Evolutionary conservation across 2,113 vertebrate species (phyloP).

Genomic region (Rhabdomys dilectus): DNA sequence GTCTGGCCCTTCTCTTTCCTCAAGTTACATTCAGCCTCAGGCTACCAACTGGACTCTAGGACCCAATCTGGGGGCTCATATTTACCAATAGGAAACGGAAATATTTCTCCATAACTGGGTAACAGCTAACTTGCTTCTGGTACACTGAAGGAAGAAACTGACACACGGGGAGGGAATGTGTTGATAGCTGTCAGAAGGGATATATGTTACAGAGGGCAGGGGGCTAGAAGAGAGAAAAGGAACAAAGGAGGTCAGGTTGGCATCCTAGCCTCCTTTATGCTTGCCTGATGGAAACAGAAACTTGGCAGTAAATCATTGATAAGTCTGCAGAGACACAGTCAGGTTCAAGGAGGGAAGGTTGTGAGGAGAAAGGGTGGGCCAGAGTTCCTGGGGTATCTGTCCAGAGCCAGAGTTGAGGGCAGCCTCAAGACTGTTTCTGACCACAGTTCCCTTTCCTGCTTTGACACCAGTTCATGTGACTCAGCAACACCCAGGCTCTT

Average conservation of each 20-base stretch:
- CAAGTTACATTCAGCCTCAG: background rate
- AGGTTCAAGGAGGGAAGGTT: background rate
- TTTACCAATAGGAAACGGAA: background rate
- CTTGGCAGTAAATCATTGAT: slow-evolving; percentile 31
- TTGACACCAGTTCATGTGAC: background rate
- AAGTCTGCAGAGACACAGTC: background rate
- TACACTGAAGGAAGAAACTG: background rate
- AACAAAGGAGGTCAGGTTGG: background rate
- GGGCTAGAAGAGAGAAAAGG: background rate
- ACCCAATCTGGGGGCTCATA: background rate
- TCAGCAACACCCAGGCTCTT: background rate
- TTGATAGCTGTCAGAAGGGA: no score
- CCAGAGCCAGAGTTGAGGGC: background rate
- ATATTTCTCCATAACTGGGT: background rate
- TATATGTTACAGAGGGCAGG: background rate
- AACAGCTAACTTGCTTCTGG: background rate
- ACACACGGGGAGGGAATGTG: background rate
- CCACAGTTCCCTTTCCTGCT: background rate
- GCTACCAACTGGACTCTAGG: background rate
- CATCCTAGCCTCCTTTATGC: background rate
- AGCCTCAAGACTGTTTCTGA: background rate
- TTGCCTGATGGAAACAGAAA: slow-evolving; percentile 2
- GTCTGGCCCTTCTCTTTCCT: no score
- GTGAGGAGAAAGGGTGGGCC: background rate
- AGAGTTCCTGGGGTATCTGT: background rate